Evolutionary conservation across 1,140 invertebrate genomes (phyloP).

Genomic region (Euwallacea fornicatus): DNA sequence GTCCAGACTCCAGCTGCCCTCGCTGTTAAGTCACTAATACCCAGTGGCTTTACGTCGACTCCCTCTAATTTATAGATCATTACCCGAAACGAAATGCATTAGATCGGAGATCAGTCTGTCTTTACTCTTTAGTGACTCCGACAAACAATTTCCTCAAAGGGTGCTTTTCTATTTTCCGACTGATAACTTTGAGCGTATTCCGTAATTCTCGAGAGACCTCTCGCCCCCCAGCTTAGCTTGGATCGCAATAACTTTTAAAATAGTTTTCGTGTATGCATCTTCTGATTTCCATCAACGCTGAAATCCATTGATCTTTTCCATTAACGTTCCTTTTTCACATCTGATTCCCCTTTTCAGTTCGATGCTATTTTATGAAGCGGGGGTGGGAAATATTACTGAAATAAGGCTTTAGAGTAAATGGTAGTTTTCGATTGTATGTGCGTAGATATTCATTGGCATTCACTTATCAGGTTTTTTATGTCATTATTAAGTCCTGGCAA

Average conservation of each 20-base stretch:
- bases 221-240: slow-evolving; percentile 23
- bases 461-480: no score
- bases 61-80: not conserved
- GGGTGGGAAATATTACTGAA: no score
- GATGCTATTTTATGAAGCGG: not conserved
- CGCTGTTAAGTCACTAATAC: not conserved
- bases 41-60: not conserved
- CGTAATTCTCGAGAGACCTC: slow-evolving; percentile 26
- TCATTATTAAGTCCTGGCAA: no score
- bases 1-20: not conserved
- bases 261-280: slow-evolving; percentile 42
- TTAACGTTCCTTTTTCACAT: slow-evolving; percentile 18
- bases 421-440: no score
- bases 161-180: slow-evolving; percentile 39
- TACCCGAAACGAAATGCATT: not conserved
- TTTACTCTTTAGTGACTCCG: slow-evolving; percentile 29
- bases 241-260: slow-evolving; percentile 39
- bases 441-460: no score
- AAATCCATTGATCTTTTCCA: slow-evolving; percentile 34
- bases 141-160: slow-evolving; percentile 19
- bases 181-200: slow-evolving; percentile 38
- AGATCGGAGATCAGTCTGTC: not conserved
- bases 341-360: not conserved
- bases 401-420: no score
- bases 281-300: slow-evolving; percentile 31